Base-by-base conservation (phyloP, 2,113 vertebrate species). In the Beaufortia kweichowensis region DNA sequence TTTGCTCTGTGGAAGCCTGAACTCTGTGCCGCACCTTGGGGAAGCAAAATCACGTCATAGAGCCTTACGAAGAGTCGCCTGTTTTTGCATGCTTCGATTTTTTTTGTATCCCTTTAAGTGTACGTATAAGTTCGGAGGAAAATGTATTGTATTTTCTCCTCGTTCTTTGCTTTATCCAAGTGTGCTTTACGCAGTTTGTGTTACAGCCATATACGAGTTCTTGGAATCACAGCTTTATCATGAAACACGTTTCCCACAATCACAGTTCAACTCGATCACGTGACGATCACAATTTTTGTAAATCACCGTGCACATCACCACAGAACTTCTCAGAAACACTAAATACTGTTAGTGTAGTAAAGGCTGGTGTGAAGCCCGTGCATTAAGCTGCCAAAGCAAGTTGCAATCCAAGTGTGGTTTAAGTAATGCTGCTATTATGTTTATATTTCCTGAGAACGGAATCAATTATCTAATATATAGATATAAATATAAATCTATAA, bases 401-500 rank as follows among this genome's bases (percentile, higher is more conserved):
- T 68, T 91, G 88, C 88, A 89, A 89, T 89, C 84, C 85, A 83
- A 81, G 84, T 88, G 87, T 91, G 89, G 87, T 90, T 86, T 89
- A 89, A 89, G 87, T 81, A 65, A 91, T 92, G 92, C 92, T 93
- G 92, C 92, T 93, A 92, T 92, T 90, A 89, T 91, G 84, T 89
- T 89, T 90, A 88, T 86, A 85, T 88, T 87, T 86, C 86, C 81
- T 81, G 84, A 79, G 83, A 87, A 79, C 88, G 85, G 84, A 91
- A 88, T 82, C 87, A 84, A 89, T 91, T 85, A 90, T 89, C 87
- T 90, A 88, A 90, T 88, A 89, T 89, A 91, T 88, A 82, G 60
- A 76, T 46, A 74, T 11, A 87, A 53, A 86, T 66, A 84, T 57
- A 85, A 87, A 89, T 91, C 88, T 90, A 83, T 91, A 88, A 82